Base-by-base conservation (phyloP, 2,888 invertebrate genomes). In the Leistus spinibarbis region DNA sequence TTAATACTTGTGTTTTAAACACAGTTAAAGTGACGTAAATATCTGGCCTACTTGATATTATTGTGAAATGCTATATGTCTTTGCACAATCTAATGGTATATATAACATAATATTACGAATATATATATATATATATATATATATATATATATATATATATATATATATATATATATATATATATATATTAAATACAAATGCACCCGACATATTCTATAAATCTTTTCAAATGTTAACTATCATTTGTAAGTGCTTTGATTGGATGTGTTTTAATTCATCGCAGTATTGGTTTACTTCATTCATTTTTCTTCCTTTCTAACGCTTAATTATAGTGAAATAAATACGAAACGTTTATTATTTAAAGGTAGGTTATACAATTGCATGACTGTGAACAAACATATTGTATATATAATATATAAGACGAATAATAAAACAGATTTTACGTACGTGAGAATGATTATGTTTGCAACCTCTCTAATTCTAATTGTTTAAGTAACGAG, bases 11-110 rank as follows among this genome's bases (percentile, higher is more conserved):
- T 73, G 66, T 65, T 65, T 65, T 73, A 10, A 40, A 67, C 22
- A 73, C 67, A 67, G 73, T 73, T 73, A 54, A 67, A 73, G 57
- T 23, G 66, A 67, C 73, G 73, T 67, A 73, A 67, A 67, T 67
- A 73, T 57, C 67, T 73, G 73, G 73, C 73, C 73, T 73, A 73
- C 62, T 73, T 53, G 60, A 67, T 19, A 72, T 57, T 66, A 73
- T 17, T 62, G 40, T 73, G 73, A 67, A 17, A 67, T 57, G 60
- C 67, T 60, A 60, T 66, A 73, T 19, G 54, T 53, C 60, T 67
- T 67, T 73, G 73, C 73, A 73, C 73, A 73, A 73, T 73, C 73
- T 66, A 27, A 56, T 54, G 24, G 20, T 62, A n/a, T n/a, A n/a
- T n/a, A 73, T 24, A 62, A 66, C 67, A 60, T 67, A 66, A 54